These are phyloP conservation scores for Tamandua tetradactyla DNA, from an alignment of 2,797 vertebrate species.

Conservation along the genomic window DNA sequence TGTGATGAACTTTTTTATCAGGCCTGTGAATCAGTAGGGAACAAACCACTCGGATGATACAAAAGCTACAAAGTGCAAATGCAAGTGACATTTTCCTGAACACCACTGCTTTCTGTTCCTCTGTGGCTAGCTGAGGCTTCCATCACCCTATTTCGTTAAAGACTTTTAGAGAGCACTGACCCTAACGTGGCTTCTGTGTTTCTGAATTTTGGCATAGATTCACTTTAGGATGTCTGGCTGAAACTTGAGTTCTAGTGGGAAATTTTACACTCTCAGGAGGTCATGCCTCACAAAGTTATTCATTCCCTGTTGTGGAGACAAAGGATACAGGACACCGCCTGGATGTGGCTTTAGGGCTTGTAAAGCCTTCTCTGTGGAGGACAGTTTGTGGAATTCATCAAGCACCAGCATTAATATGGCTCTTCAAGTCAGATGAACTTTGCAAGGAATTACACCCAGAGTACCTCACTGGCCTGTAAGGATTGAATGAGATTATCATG, in stretches of 20 bases:
- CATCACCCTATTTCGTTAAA: neutral
- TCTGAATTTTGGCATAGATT: neutral
- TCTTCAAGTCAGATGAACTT: neutral
- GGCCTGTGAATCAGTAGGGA: neutral
- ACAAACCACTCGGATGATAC: neutral
- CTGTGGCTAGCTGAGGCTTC: neutral
- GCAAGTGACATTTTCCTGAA: neutral
- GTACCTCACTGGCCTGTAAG: neutral
- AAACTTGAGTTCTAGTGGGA: neutral
- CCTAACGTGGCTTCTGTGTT: neutral
- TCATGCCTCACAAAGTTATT: constrained; percentile 32
- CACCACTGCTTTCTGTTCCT: neutral
- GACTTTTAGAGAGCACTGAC: neutral
- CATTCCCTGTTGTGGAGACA: neutral
- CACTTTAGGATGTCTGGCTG: neutral
- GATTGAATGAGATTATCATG: neutral
- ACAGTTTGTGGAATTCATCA: neutral
- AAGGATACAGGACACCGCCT: neutral
- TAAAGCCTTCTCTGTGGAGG: neutral
- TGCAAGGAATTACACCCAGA: neutral
- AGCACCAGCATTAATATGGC: neutral
- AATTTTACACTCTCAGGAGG: neutral
- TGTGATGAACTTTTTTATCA: neutral
- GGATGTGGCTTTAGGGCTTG: neutral
- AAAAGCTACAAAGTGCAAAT: neutral